Conservation (phyloP, 2,888 invertebrate species). For the Malacosoma neustria region DNA sequence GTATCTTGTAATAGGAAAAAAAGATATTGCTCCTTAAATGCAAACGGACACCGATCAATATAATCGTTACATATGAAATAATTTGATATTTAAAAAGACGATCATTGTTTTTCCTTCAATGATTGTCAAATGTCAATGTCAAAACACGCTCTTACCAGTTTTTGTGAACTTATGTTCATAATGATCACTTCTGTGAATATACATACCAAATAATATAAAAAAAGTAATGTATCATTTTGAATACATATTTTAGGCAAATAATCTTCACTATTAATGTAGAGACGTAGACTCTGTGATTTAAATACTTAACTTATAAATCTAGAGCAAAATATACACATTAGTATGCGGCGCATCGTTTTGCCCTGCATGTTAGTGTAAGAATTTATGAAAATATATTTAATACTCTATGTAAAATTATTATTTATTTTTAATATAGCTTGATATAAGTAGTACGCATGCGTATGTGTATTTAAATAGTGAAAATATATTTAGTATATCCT, state of each 20-base stretch:
- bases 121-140: too few species aligned
- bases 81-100: too few species aligned
- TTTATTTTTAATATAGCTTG: conserved; percentile 43
- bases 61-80: too few species aligned
- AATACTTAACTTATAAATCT: conserved; percentile 35
- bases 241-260: conserved; percentile 35
- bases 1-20: conserved; percentile 80
- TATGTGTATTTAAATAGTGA: conserved; percentile 22
- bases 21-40: too few species aligned
- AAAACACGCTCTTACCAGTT: too few species aligned
- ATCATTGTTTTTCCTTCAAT: too few species aligned
- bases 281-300: conserved; percentile 72
- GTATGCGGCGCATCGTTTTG: conserved; percentile 8
- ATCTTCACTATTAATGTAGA: conserved; percentile 20
- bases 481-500: conserved; percentile 41
- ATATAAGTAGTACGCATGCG: conserved; percentile 23
- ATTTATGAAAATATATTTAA: conserved; percentile 27
- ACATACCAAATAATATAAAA: too few species aligned
- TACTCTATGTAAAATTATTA: conserved; percentile 55
- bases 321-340: conserved; percentile 18
- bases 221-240: too few species aligned
- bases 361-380: background rate
- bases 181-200: too few species aligned
- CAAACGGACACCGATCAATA: too few species aligned
- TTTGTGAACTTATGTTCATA: too few species aligned